These are phyloP conservation scores for Gnathonemus longibarbis DNA, from an alignment of 2,113 vertebrate species.

Conservation along the genomic window DNA sequence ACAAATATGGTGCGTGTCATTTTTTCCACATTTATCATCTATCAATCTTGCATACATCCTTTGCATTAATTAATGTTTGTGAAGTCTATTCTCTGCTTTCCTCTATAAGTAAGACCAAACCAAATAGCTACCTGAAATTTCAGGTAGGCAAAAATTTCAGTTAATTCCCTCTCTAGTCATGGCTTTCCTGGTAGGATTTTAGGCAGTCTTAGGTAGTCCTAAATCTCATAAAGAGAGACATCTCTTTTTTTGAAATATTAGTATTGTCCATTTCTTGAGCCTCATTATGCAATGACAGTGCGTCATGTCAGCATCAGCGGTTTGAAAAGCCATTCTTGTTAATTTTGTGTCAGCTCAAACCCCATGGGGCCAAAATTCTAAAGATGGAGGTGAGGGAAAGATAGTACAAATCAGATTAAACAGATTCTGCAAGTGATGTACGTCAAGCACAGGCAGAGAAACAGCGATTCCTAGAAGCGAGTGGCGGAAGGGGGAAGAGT, in stretches of 20 bases:
- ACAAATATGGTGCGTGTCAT: background rate
- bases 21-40: background rate
- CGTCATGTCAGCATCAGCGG: background rate
- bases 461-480: background rate
- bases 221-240: background rate
- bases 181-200: background rate
- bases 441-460: background rate
- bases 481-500: background rate
- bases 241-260: background rate
- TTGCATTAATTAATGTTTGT: background rate
- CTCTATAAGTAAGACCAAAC: background rate
- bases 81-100: background rate
- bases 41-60: background rate
- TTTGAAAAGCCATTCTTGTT: background rate
- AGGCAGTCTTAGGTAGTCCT: background rate
- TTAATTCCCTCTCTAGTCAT: background rate
- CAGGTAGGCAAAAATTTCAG: background rate
- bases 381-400: background rate
- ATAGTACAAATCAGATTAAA: background rate
- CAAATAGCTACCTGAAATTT: background rate
- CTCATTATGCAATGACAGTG: background rate
- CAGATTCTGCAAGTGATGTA: background rate
- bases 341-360: background rate
- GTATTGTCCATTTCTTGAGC: background rate
- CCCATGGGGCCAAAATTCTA: background rate